Base-by-base conservation (phyloP, 2,888 invertebrate species). In the Habrosyne pyritoides region DNA sequence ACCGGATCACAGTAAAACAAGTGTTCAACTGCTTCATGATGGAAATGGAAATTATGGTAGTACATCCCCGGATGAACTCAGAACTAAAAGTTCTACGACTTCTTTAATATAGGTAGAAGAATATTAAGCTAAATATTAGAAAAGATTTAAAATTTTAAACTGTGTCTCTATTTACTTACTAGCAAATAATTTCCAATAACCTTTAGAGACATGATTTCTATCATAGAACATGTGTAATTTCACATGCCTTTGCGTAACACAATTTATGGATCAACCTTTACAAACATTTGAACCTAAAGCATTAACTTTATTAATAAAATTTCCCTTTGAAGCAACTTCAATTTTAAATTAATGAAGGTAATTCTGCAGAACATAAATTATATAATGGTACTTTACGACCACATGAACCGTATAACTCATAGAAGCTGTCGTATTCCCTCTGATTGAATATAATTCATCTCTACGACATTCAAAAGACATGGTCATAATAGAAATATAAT, bases 401-500 rank as follows among this genome's bases (percentile, higher is more conserved):
- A 14, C 18, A 6, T 42, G 42, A 42, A 42, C 42, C 42, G n/a
- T 42, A 42, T 42, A 42, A 42, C 42, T 42, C 42, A 42, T 42
- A 18, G 42, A 42, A n/a, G 18, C 42, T 42, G 42, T 42, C 42
- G 18, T 42, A n/a, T 18, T 12, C 2, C 8, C 42, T 18, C 8
- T 18, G 42, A 42, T 42, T 42, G 42, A 42, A 42, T 42, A 42
- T 42, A 42, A 42, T 18, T 42, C 42, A 42, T 42, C 18, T 42
- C 42, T 42, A 14, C 12, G 42, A 42, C 42, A 30, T 51, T 51
- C 50, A 30, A 30, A 33, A n/a, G 28, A 33, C 50, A 18, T 21
- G 21, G 26, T 26, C 49, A 26, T 24, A 49, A 21, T 33, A 30
- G 30, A 51, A 30, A 51, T 51, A 33, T 30, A 51, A 30, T 30